Evolutionary conservation across 2,797 vertebrate species (phyloP).

Genomic region (Aphelocoma californica): DNA sequence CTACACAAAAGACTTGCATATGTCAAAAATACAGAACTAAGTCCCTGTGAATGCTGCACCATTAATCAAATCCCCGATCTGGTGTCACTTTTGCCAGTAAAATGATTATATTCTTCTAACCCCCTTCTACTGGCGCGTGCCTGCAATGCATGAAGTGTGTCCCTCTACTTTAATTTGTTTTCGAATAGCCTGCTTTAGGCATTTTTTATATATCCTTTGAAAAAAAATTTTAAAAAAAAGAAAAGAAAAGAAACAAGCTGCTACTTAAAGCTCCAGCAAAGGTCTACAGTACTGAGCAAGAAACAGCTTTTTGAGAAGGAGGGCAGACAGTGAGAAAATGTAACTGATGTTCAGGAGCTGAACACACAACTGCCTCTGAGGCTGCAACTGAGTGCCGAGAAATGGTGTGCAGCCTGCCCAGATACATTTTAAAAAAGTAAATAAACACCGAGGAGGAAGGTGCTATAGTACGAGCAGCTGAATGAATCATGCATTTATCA

Average conservation of each 20-base stretch:
- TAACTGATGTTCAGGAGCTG: constrained; percentile 10
- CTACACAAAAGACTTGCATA: constrained; percentile 69
- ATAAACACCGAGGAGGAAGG: constrained; percentile 46
- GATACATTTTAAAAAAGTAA: constrained; percentile 39
- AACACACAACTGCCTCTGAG: constrained; percentile 21
- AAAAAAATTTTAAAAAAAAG: background rate
- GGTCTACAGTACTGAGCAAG: background rate
- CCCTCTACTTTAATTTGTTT: constrained; percentile 59
- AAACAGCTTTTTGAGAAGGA: background rate
- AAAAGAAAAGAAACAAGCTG: background rate
- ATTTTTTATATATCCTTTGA: constrained; percentile 26
- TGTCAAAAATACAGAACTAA: constrained; percentile 64
- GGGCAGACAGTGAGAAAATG: background rate
- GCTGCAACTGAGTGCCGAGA: background rate
- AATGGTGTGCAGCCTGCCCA: constrained; percentile 23
- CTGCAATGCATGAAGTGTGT: constrained; percentile 47
- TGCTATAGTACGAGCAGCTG: constrained; percentile 22
- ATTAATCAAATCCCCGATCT: constrained; percentile 68
- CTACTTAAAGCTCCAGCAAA: constrained; percentile 13
- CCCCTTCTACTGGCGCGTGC: constrained; percentile 20
- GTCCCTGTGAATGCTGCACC: constrained; percentile 45
- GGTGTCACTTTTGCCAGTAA: constrained; percentile 65
- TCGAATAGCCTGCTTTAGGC: constrained; percentile 40
- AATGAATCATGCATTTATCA: constrained; percentile 48
- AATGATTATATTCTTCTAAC: constrained; percentile 51